phyloP scores from a whole-genome alignment of 2,113 vertebrate genomes.

The Turnix velox region DNA sequence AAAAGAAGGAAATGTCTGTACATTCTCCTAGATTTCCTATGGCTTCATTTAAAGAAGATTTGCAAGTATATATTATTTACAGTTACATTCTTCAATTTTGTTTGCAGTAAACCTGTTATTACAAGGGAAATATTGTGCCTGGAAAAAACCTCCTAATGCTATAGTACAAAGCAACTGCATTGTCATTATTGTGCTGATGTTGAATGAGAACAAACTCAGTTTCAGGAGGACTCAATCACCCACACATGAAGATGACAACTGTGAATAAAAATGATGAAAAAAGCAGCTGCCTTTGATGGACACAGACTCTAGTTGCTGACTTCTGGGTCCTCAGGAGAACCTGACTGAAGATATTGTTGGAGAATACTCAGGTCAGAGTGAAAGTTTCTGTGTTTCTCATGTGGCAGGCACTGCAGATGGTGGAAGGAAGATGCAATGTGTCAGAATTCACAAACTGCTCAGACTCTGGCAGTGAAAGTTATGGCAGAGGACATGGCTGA shows the following conservation, averaged over 20 bases:
- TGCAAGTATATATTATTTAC: neutral
- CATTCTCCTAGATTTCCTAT: neutral
- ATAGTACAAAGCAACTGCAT: neutral
- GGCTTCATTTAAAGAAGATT: neutral
- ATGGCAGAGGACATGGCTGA: neutral
- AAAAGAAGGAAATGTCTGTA: neutral
- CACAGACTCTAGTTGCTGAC: neutral
- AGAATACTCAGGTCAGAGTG: neutral
- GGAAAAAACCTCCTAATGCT: neutral
- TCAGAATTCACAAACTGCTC: neutral
- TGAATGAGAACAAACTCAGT: neutral
- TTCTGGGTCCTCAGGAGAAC: neutral
- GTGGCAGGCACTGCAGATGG: neutral
- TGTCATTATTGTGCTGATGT: accelerated
- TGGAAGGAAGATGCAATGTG: neutral
- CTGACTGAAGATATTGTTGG: neutral
- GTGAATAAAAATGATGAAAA: neutral
- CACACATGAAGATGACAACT: neutral
- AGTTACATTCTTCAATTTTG: neutral
- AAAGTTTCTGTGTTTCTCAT: neutral
- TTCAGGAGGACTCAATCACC: neutral
- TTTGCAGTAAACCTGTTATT: neutral
- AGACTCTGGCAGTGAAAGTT: neutral
- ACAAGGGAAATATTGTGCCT: neutral
- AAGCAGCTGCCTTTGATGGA: neutral